Evolutionary conservation across 2,797 vertebrate genomes (phyloP), one percentile per base, ranked within the genome.

Genomic region (Rhinatrema bivittatum): DNA sequence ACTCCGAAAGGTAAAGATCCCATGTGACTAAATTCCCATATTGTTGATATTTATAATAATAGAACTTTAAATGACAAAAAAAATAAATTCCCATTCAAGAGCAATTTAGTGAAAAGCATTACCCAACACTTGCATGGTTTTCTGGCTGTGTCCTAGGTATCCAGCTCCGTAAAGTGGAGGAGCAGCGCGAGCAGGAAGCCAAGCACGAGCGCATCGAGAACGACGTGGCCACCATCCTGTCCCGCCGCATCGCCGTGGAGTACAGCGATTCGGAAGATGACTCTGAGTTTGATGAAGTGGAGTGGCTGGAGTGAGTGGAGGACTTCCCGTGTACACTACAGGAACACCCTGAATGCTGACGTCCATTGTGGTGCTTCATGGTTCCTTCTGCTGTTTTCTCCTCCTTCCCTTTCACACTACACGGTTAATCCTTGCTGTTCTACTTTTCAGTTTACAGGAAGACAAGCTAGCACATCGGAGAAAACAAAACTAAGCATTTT

Each of bases 261-360:
- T 98, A 98, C 59, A 97, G 94, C 2, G 95, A 98, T 69, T 98
- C 94, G 0, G 95, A 98, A 69, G 94, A 98, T 20, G 95, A 98
- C 57, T 97, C 94, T 0, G 95, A 97, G 62, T 98, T 98, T 14
- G 95, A 98, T 43, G 95, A 98, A 76, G 92, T 94, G 26, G 94
- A 98, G 78, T 98, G 95, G 95, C 78, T 95, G 79, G 95, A 98
- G 70, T 98, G 68, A 86, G 58, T 53, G 25, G 9, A 39, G 17
- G 36, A 7, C 42, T 31, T 33, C 54, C 5, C 56, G 46, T 63
- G 64, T 71, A 67, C 56, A 74, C 59, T 49, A 50, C 69, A 72
- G 60, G 63, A 73, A 76, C 62, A n/a, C n/a, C n/a, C 66, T 36
- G 53, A 82, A 83, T 81, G 80, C 82, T 78, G 32, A 71, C 63